Evolutionary conservation across 1,140 invertebrate genomes (phyloP), one percentile per base, ranked within the genome.

Genomic region (Aphaenogaster ashmeadi): DNA sequence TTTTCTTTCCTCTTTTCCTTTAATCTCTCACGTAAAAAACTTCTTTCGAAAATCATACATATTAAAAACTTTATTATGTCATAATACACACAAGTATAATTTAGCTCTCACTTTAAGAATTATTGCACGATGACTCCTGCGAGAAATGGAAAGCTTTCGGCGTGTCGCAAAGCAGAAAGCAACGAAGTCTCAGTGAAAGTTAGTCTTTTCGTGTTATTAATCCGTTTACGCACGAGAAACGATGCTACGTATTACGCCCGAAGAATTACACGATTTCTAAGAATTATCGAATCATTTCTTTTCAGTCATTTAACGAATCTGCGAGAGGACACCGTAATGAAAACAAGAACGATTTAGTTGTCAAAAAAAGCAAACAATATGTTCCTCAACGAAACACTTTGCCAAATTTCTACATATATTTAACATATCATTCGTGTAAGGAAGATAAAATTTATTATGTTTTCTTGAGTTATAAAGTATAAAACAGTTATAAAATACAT

Each of bases 181-280:
- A 47, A 33, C 41, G 41, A 38, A 60, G 60, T 18, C 36, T 1
- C 18, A 62, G 47, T 38, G 58, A 87, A 74, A 87, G 58, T 71
- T 47, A 62, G 9, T 64, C 67, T 72, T 75, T 66, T 87, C 27
- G 18, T 41, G 18, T 56, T 36, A 38, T 54, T 84, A 38, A 74
- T 52, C 2, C 0, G 13, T 77, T 66, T 60, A 56, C 50, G 50
- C 8, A 44, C 9, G 60, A 79, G 33, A 36, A 38, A 66, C 21
- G 18, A 6, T 7, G 18, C 52, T 50, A 71, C 11, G 41, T 38
- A 64, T 79, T 79, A 36, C n/a, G 7, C 44, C 2, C 1, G 11
- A 21, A 18, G 44, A 56, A 83, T 36, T 74, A 13, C 4, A 33
- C 4, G 21, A 72, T 72, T 72, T 71, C n/a, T 64, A 41, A 33